Evolutionary conservation across 2,797 vertebrate genomes (phyloP).

Genomic region (Squalus acanthias): DNA sequence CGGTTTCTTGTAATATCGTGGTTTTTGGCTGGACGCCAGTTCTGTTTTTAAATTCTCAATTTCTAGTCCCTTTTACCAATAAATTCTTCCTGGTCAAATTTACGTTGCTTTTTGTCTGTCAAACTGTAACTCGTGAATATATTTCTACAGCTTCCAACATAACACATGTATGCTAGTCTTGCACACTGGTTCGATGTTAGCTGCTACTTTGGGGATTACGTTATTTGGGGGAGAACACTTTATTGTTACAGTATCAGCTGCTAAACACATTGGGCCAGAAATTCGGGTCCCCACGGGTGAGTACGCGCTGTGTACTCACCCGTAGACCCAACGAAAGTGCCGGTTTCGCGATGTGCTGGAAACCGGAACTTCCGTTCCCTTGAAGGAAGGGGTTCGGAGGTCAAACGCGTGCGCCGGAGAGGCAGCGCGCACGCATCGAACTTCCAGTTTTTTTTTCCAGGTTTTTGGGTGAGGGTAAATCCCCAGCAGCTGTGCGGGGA

Average conservation of each 20-base stretch:
- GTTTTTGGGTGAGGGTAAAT: no score
- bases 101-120: not conserved
- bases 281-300: no score
- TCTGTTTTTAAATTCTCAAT: constrained; percentile 53
- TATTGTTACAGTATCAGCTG: not conserved
- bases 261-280: not conserved
- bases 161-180: not conserved
- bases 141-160: not conserved
- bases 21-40: constrained; percentile 52
- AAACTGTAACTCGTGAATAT: no score
- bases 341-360: no score
- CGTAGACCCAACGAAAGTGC: no score
- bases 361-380: no score
- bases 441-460: no score
- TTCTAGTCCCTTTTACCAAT: constrained; percentile 35
- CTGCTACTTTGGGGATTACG: not conserved
- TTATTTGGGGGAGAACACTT: not conserved
- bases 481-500: no score
- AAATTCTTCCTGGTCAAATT: constrained; percentile 33
- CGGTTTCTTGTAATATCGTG: constrained; percentile 53
- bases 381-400: no score
- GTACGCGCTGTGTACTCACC: no score
- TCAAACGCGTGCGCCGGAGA: no score
- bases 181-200: not conserved
- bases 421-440: no score